Base-by-base conservation (phyloP, 1,140 invertebrate genomes). In the Drosophila asahinai region DNA sequence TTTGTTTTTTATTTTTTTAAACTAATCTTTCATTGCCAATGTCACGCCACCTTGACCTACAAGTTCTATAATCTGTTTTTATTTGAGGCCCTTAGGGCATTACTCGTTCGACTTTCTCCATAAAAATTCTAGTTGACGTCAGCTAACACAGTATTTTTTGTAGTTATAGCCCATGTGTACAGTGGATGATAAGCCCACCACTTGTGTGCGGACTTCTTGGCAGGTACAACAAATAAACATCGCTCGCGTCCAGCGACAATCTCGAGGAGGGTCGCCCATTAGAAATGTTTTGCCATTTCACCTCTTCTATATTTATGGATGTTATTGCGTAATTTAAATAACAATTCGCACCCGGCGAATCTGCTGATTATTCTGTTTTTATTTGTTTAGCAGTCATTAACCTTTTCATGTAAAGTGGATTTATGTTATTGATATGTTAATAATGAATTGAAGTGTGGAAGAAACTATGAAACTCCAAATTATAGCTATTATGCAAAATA, bases 311-410 rank as follows among this genome's bases (percentile, higher is more conserved):
- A 73, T 59, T 73, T 72, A 60, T 73, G 67, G 25, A 33, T 52
- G 30, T 61, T 73, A 47, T 73, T 73, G 70, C 67, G 73, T 73
- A 73, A 73, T 73, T 73, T 73, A 8, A 73, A 73, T 73, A 73
- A 73, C 38, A 73, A 72, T 73, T 73, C 30, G 54, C 70, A 27
- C 67, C 38, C 45, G 19, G 67, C 47, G 11, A 72, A 51, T 8
- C 25, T n/a, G 55, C 22, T 43, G 55, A 51, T 73, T 73, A 61
- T 52, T 52, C 15, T 38, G 15, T 25, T 43, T 38, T 55, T 71
- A 30, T 57, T 70, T 70, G 66, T 22, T 30, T 38, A 14, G 30
- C 38, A 57, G 70, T 73, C 68, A 38, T 43, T 73, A 73, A 60
- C 70, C 70, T 40, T 38, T 61, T 11, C 9, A 19, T 14, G 42